Evolutionary conservation across 2,888 invertebrate species (phyloP).

Genomic region (Heliconius ethilla): DNA sequence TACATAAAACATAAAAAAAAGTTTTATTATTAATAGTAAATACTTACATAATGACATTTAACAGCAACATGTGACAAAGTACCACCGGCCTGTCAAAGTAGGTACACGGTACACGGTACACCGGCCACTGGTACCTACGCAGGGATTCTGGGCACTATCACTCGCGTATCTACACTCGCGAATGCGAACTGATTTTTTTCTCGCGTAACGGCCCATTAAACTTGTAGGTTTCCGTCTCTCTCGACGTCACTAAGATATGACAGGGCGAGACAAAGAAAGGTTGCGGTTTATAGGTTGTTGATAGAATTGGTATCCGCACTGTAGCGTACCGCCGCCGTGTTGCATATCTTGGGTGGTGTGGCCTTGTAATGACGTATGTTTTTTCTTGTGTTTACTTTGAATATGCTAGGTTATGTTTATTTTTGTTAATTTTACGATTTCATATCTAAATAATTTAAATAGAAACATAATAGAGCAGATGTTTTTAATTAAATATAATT

Average conservation of each 20-base stretch:
- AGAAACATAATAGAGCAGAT: background rate
- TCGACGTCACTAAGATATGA: slow-evolving; percentile 68
- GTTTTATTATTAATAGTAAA: background rate
- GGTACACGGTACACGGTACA: slow-evolving; percentile 49
- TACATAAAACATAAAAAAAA: background rate
- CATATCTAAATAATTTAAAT: too few species aligned
- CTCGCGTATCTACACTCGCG: slow-evolving; percentile 81
- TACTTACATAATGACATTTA: slow-evolving; percentile 56
- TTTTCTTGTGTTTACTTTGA: slow-evolving; percentile 19
- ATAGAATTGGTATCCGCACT: slow-evolving; percentile 82
- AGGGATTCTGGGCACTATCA: slow-evolving; percentile 70
- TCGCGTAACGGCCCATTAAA: slow-evolving; percentile 82
- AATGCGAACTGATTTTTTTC: slow-evolving; percentile 82
- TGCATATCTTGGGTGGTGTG: slow-evolving; percentile 76
- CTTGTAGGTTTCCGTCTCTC: slow-evolving; percentile 81
- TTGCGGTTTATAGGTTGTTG: slow-evolving; percentile 82
- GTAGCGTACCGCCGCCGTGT: slow-evolving; percentile 78
- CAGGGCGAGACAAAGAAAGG: slow-evolving; percentile 82
- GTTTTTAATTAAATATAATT: background rate
- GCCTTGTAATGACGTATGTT: slow-evolving; percentile 63
- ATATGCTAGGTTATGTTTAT: background rate
- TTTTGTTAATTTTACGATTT: background rate
- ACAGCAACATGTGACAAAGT: slow-evolving; percentile 62
- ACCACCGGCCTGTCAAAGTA: slow-evolving; percentile 37
- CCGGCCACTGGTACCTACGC: slow-evolving; percentile 63